Conservation (phyloP, 2,797 vertebrate species). For the Acanthopagrus latus region DNA sequence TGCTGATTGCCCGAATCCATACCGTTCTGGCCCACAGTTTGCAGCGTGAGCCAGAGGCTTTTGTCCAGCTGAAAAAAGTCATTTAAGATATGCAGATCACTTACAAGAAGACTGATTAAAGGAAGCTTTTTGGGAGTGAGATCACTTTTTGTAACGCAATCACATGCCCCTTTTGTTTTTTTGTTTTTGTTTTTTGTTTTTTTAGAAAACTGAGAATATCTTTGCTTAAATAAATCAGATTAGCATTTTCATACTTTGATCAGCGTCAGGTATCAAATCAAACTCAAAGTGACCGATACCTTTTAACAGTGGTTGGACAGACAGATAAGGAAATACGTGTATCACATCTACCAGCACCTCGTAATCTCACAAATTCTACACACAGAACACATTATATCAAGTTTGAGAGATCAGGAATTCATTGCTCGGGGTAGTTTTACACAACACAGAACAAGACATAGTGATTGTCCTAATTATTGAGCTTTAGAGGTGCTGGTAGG, state of each 20-base stretch:
- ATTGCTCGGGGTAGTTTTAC: neutral
- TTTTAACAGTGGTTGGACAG: neutral
- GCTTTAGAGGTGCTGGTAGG: neutral
- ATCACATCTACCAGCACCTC: neutral
- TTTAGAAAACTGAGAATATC: neutral
- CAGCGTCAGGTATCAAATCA: neutral
- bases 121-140: neutral
- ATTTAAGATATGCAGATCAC: slow-evolving; percentile 13
- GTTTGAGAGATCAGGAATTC: no score
- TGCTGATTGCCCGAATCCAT: slow-evolving; percentile 61
- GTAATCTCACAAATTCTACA: neutral
- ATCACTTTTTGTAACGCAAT: slow-evolving; percentile 4
- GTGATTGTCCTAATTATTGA: no score
- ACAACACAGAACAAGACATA: no score
- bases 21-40: slow-evolving; percentile 45
- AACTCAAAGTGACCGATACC: neutral
- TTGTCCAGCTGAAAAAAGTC: slow-evolving; percentile 17
- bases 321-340: neutral
- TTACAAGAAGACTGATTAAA: slow-evolving; percentile 39
- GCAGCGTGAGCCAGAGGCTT: slow-evolving; percentile 30
- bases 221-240: neutral
- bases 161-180: no score
- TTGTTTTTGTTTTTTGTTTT: neutral
- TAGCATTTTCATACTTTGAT: slow-evolving; percentile 6
- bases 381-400: neutral